Percentiles rank a stretch among this genome's conserved stretches.
Evolutionary conservation across 2,113 vertebrate species (phyloP).

Genomic region (Acrocephalus arundinaceus): DNA sequence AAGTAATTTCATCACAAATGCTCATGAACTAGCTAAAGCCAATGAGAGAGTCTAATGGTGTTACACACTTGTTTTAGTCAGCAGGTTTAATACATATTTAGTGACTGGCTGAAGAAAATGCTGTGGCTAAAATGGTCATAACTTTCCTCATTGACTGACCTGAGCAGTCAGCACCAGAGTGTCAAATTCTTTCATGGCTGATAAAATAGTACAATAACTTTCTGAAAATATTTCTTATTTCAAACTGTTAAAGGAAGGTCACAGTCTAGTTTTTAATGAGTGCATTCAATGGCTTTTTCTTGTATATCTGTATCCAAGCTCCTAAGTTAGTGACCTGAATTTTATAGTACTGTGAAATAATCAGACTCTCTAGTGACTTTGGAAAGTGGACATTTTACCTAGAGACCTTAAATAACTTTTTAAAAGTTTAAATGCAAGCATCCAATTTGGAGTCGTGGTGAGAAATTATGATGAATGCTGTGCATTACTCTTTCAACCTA

Average conservation of each 20-base stretch:
- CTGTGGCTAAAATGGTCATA: background rate
- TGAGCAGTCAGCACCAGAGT: background rate
- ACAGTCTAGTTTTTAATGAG: background rate
- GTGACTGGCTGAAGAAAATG: background rate
- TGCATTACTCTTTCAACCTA: background rate
- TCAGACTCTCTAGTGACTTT: background rate
- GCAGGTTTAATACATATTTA: background rate
- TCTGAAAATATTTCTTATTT: background rate
- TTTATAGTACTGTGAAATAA: background rate
- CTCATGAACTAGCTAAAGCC: background rate
- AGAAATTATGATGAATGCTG: background rate
- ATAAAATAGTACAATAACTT: background rate
- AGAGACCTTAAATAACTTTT: background rate
- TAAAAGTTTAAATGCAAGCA: background rate
- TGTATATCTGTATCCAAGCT: background rate
- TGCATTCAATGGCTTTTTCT: background rate
- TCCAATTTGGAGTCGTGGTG: background rate
- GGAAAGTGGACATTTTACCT: background rate
- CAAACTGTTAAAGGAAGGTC: background rate
- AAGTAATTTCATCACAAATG: background rate
- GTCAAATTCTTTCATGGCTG: background rate
- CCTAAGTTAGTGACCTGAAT: background rate
- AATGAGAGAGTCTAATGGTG: rapidly evolving
- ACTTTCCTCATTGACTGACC: background rate
- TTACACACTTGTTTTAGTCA: background rate